Percentiles rank a stretch among this genome's conserved stretches.
These are phyloP conservation scores for Lethenteron camtschaticum DNA, from an alignment of 2,113 vertebrate genomes.

Conservation along the genomic window DNA sequence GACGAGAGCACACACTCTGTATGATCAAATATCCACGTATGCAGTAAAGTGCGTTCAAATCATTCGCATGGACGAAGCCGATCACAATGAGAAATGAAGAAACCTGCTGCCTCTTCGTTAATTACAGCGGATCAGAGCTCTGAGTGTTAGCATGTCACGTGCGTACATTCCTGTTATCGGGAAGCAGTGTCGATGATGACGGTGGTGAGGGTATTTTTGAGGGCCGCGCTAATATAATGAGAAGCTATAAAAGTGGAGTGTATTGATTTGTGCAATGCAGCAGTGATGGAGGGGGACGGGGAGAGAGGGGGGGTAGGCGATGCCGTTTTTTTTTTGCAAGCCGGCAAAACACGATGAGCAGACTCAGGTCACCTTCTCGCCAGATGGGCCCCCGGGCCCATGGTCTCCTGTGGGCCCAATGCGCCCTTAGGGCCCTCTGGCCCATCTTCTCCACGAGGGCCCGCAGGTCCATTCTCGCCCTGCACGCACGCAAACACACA, in stretches of 20 bases:
- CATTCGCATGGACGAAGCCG: too few relatives aligned
- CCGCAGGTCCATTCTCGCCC: conserved; percentile 35
- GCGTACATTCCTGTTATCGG: too few relatives aligned
- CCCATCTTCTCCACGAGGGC: conserved; percentile 50
- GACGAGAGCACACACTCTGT: too few relatives aligned
- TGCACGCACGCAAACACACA: conserved; percentile 14
- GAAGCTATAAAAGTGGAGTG: not conserved
- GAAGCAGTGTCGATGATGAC: too few relatives aligned
- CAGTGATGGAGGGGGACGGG: not conserved
- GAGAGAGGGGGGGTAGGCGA: not conserved
- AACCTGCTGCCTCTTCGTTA: too few relatives aligned
- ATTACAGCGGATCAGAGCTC: too few relatives aligned
- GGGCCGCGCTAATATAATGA: not conserved
- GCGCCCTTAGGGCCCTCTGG: conserved; percentile 53
- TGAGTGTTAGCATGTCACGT: too few relatives aligned
- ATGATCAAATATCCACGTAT: too few relatives aligned
- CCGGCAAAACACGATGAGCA: too few relatives aligned
- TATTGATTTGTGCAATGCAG: not conserved
- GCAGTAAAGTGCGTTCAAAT: too few relatives aligned
- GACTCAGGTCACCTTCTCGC: conserved; percentile 43
- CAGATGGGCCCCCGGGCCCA: conserved; percentile 31
- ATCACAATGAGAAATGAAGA: too few relatives aligned
- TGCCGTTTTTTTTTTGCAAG: not conserved
- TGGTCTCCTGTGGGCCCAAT: conserved; percentile 30
- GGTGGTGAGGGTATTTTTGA: too few relatives aligned